A percentile compares a stretch with the other conserved stretches of the same genome.
Evolutionary conservation across 2,888 invertebrate species (phyloP).

Genomic region (Netelia fuscicornis): DNA sequence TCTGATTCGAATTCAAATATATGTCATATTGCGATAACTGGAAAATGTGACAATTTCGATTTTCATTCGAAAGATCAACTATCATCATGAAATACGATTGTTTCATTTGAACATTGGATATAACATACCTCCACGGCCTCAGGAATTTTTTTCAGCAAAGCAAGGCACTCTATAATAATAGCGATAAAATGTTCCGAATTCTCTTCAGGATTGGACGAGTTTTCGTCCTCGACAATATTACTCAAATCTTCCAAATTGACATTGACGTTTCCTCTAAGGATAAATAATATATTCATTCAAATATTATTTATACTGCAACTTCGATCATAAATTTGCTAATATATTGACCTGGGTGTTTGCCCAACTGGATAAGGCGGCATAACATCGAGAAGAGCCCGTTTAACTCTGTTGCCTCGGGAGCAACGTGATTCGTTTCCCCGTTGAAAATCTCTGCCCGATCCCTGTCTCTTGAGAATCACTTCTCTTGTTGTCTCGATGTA

Average conservation of each 20-base stretch:
- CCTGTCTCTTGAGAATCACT: slow-evolving; percentile 87
- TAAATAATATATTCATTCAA: slow-evolving; percentile 27
- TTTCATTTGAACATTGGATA: slow-evolving; percentile 9
- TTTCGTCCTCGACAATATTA: slow-evolving; percentile 87
- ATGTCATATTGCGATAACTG: too few species aligned
- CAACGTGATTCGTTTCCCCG: slow-evolving; percentile 87
- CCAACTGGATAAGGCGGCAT: slow-evolving; percentile 75
- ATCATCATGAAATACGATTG: too few species aligned
- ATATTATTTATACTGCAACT: slow-evolving; percentile 70
- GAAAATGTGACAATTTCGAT: too few species aligned
- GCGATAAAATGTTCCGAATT: slow-evolving; percentile 91
- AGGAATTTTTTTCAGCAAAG: slow-evolving; percentile 92
- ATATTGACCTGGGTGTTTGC: slow-evolving; percentile 71
- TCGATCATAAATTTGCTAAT: slow-evolving; percentile 73
- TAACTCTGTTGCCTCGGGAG: slow-evolving; percentile 86
- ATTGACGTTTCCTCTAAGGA: slow-evolving; percentile 76
- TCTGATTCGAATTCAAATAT: too few species aligned
- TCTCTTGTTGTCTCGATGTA: slow-evolving; percentile 88
- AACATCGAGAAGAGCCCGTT: slow-evolving; percentile 87
- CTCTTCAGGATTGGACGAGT: slow-evolving; percentile 87
- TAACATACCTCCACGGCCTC: slow-evolving; percentile 92
- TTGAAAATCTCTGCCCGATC: slow-evolving; percentile 87
- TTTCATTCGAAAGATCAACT: too few species aligned
- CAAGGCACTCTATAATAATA: slow-evolving; percentile 94
- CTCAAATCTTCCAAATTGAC: slow-evolving; percentile 75